Evolutionary conservation across 2,113 vertebrate species (phyloP), one percentile per base, ranked within the genome.

Genomic region (Nansenia antarctica): DNA sequence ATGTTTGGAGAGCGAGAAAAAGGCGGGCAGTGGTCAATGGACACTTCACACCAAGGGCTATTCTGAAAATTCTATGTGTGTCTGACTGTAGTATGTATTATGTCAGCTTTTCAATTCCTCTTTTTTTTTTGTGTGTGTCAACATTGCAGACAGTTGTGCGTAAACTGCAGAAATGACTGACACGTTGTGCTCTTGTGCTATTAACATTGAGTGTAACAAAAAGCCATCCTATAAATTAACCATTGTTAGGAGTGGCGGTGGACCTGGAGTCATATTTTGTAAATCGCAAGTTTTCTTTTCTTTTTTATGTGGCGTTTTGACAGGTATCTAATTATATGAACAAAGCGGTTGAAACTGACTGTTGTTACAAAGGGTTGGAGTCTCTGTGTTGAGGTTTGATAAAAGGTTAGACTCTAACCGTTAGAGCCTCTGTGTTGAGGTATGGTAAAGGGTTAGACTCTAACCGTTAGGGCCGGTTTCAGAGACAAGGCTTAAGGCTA

Each of bases 41-140:
- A 89, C 88, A 84, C 85, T 88, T 86, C 87, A 90, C 83, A 90
- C 75, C 81, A 93, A 93, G 92, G 92, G 92, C 92, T 93, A 93
- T 78, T 89, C 80, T 70, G 67, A 87, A 81, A 81, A 79, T 80
- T 87, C 76, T 82, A 82, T 86, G 83, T 89, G 85, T 91, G n/a
- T 49, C n/a, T 22, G 45, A 11, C 80, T 82, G 76, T 82, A 79
- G 81, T 90, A 65, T 85, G 75, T 87, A 84, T 83, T 77, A 76
- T 42, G 76, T 85, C 74, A 57, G 72, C 72, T 85, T 86, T 77
- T 79, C 71, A 66, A 81, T 63, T 72, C n/a, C n/a, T n/a, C n/a
- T n/a, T n/a, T n/a, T n/a, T n/a, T n/a, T n/a, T n/a, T n/a, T 68
- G 67, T 67, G 32, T 53, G 71, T 80, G 79, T 81, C 78, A 9